Evolutionary conservation across 2,113 vertebrate genomes (phyloP), one percentile per base, ranked within the genome.

Genomic region (Tetraodon nigroviridis): DNA sequence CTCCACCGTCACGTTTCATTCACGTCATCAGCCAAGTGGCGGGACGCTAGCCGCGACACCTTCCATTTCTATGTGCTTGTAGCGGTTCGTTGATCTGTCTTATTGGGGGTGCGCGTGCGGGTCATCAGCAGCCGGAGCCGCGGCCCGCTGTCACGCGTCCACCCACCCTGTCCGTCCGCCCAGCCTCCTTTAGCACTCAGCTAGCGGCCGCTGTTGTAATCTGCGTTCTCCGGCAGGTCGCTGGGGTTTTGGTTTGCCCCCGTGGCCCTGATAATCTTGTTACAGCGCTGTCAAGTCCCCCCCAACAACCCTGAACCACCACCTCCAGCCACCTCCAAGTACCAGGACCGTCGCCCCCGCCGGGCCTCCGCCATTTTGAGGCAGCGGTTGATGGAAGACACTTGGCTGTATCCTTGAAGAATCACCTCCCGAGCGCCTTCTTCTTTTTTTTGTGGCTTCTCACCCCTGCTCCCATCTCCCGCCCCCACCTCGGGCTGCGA

Each of bases 221-320:
- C 79, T 84, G 74, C 77, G 83, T 82, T 78, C 77, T 49, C 58
- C 76, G 75, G 80, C 71, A 69, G 80, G 72, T 82, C 84, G 71
- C 81, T 55, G 67, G 71, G 72, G 54, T 64, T 85, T 85, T 84
- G 82, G 75, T 81, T 83, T 84, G 84, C 79, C 81, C 83, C 86
- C 83, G 81, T 85, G 79, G 79, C 75, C 77, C 81, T 82, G 78
- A 87, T 88, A 84, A 87, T 89, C 87, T 85, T 72, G 79, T 87
- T 86, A 79, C 78, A 70, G 78, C 55, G 80, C 84, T 88, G 84
- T 87, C 83, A 87, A 84, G 85, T 84, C 1, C 24, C 44, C 72
- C 80, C 83, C 71, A 71, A 67, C 74, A 74, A 76, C 71, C 71
- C 70, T 70, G 61, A 67, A 71, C 80, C 76, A 69, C 67, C 74